Conservation (phyloP, 92 coral and sea anemone species). For the Umimayanthus chanpuru region DNA sequence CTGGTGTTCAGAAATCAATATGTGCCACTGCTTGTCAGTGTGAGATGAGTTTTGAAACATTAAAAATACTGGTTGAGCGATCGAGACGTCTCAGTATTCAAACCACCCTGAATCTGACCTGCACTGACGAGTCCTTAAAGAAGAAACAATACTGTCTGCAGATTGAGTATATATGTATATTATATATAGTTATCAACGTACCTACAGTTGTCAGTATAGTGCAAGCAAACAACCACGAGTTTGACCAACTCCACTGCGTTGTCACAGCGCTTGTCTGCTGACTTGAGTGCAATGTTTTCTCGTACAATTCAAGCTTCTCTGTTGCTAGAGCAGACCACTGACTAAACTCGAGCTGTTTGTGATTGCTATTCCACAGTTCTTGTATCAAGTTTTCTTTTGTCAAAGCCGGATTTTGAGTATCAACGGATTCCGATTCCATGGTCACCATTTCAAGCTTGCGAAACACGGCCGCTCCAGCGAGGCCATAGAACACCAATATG, state of each 20-base stretch:
- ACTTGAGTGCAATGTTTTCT: constrained; percentile 21
- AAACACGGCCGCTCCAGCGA: constrained; percentile 67
- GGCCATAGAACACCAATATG: constrained; percentile 58
- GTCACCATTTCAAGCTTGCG: constrained; percentile 66
- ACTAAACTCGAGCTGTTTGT: constrained; percentile 41
- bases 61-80: too few relatives aligned
- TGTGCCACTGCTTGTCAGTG: too few relatives aligned
- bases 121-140: too few relatives aligned
- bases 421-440: constrained; percentile 9
- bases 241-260: constrained; percentile 66
- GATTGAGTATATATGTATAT: too few relatives aligned
- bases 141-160: too few relatives aligned
- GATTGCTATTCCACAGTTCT: constrained; percentile 55
- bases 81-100: too few relatives aligned
- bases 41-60: too few relatives aligned
- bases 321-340: constrained; percentile 62
- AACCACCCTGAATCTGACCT: too few relatives aligned
- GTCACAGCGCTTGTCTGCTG: constrained; percentile 14
- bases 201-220: constrained; percentile 79
- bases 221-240: constrained; percentile 84
- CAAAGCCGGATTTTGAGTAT: constrained; percentile 15
- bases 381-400: constrained; percentile 50
- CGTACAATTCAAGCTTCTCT: constrained; percentile 57
- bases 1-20: too few relatives aligned
- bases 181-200: constrained; percentile 5